Evolutionary conservation across 1,140 invertebrate species (phyloP).

Genomic region (Lasioglossum albipes): DNA sequence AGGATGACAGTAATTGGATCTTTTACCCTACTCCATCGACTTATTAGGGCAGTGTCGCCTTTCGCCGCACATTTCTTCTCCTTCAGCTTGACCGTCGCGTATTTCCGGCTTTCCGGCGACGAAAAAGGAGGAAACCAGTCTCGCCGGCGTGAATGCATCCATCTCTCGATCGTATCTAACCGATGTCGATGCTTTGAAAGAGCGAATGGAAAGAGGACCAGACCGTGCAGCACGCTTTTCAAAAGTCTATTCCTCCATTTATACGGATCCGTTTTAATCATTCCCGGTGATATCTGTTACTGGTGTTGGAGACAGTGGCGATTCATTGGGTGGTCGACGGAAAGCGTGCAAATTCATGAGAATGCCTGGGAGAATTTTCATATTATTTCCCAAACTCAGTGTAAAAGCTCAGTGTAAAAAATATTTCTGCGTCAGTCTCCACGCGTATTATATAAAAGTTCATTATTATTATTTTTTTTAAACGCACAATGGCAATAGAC

Average conservation of each 20-base stretch:
- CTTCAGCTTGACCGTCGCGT: neutral
- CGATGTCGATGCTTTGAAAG: constrained; percentile 33
- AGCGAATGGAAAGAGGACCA: constrained; percentile 17
- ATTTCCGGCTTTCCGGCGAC: constrained; percentile 18
- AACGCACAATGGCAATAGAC: too few relatives aligned
- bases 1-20: too few relatives aligned
- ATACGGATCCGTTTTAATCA: constrained; percentile 30
- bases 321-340: neutral
- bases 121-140: constrained; percentile 14
- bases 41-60: constrained; percentile 24
- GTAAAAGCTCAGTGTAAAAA: too few relatives aligned
- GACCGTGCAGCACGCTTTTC: constrained; percentile 24
- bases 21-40: neutral
- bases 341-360: neutral
- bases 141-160: constrained; percentile 25
- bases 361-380: neutral
- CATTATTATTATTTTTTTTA: too few relatives aligned
- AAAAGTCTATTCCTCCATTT: constrained; percentile 47
- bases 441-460: too few relatives aligned
- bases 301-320: neutral
- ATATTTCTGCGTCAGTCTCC: too few relatives aligned
- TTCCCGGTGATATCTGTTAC: constrained; percentile 28
- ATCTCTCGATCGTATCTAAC: constrained; percentile 34
- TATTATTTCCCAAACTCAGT: too few relatives aligned
- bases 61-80: neutral